Conservation (phyloP, 2,113 vertebrate genomes). For the Limnothrissa miodon region DNA sequence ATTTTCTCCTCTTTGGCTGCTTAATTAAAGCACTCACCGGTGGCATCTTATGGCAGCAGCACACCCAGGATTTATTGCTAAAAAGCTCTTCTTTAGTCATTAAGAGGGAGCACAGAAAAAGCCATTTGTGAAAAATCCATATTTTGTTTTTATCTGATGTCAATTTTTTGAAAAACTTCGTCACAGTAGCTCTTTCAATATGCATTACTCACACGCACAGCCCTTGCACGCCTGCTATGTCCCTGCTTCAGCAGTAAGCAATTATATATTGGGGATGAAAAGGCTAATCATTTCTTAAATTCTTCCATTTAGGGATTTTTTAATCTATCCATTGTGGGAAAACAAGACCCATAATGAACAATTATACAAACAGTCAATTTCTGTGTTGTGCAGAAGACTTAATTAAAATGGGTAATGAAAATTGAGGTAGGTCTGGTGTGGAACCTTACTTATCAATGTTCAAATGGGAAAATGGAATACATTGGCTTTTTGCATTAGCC, state of each 20-base stretch:
- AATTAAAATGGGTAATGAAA: conserved; percentile 82
- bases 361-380: conserved; percentile 81
- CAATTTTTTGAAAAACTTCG: conserved; percentile 41
- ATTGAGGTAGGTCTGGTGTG: conserved; percentile 65
- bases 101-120: conserved; percentile 43
- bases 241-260: conserved; percentile 71
- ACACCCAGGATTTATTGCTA: conserved; percentile 20
- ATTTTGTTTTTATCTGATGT: conserved; percentile 45
- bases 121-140: conserved; percentile 46
- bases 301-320: conserved; percentile 71
- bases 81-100: conserved; percentile 40
- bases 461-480: conserved; percentile 63
- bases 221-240: conserved; percentile 68
- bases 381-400: conserved; percentile 72
- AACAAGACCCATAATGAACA: conserved; percentile 79
- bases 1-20: conserved; percentile 29
- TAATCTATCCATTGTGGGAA: conserved; percentile 75
- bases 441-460: conserved; percentile 70
- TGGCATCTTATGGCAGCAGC: conserved; percentile 33
- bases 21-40: conserved; percentile 31
- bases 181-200: conserved; percentile 45
- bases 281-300: conserved; percentile 77
- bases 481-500: conserved; percentile 54
- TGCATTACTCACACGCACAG: conserved; percentile 41
- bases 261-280: conserved; percentile 74